Conservation (phyloP, 1,140 invertebrate genomes). For the Saccostrea glomerata region DNA sequence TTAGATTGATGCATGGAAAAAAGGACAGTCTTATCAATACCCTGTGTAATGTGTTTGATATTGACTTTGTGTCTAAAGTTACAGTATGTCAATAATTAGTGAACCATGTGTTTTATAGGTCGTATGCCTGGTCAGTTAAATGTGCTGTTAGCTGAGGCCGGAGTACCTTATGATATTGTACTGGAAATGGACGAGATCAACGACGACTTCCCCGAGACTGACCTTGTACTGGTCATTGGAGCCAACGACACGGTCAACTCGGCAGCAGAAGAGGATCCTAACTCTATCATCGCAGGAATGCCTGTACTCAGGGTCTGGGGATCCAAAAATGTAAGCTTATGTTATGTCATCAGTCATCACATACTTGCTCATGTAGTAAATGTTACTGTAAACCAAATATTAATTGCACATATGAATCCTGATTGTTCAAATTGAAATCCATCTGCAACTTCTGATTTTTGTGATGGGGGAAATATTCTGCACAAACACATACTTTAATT, state of each 20-base stretch:
- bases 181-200: slow-evolving; percentile 97
- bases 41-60: too few species aligned
- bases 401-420: too few species aligned
- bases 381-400: too few species aligned
- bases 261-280: slow-evolving; percentile 93
- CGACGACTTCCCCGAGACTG: slow-evolving; percentile 90
- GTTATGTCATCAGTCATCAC: not conserved
- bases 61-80: too few species aligned
- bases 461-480: too few species aligned
- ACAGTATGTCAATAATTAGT: too few species aligned
- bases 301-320: slow-evolving; percentile 93
- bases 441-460: too few species aligned
- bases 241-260: slow-evolving; percentile 96
- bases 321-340: slow-evolving; percentile 85
- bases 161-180: slow-evolving; percentile 94
- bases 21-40: too few species aligned
- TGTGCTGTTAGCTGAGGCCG: slow-evolving; percentile 94
- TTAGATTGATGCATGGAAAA: too few species aligned
- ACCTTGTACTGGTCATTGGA: slow-evolving; percentile 92
- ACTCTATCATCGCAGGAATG: slow-evolving; percentile 96
- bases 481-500: too few species aligned
- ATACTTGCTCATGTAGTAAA: too few species aligned
- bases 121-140: slow-evolving; percentile 95
- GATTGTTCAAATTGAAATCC: too few species aligned
- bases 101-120: slow-evolving; percentile 80